These are phyloP conservation scores for Thaumatotibia leucotreta DNA, from an alignment of 1,140 invertebrate genomes.

Conservation along the genomic window DNA sequence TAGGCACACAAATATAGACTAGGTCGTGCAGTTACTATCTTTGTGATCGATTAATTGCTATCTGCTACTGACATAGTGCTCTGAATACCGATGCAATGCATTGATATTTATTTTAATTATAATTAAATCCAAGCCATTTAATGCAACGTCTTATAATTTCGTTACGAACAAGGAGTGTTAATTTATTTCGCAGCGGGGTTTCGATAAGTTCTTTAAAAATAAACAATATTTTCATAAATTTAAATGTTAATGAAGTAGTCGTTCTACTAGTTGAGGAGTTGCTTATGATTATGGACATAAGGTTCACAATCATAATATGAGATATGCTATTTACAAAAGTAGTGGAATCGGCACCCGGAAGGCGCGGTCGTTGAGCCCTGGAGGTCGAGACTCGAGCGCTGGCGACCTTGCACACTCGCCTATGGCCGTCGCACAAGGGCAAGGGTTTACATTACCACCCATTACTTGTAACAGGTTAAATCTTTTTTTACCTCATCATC, in stretches of 20 bases:
- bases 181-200: not conserved
- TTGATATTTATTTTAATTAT: not conserved
- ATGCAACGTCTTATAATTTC: not conserved
- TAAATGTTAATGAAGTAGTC: not conserved
- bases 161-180: not conserved
- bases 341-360: not conserved
- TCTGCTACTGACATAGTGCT: slow-evolving; percentile 4
- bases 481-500: not conserved
- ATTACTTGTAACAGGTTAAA: not conserved
- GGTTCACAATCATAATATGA: not conserved
- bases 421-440: not conserved
- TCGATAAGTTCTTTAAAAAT: not conserved
- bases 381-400: not conserved
- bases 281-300: not conserved
- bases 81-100: not conserved
- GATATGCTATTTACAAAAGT: not conserved
- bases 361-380: slow-evolving; percentile 1
- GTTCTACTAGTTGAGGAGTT: not conserved
- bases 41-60: slow-evolving; percentile 4
- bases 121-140: not conserved
- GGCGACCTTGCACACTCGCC: slow-evolving; percentile 2
- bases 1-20: not conserved
- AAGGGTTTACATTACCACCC: not conserved
- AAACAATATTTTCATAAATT: not conserved
- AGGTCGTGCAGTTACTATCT: slow-evolving; percentile 3